Percentiles rank a stretch among this genome's conserved stretches.
Conservation (phyloP, 2,888 invertebrate species). For the Lasioglossum morio region DNA sequence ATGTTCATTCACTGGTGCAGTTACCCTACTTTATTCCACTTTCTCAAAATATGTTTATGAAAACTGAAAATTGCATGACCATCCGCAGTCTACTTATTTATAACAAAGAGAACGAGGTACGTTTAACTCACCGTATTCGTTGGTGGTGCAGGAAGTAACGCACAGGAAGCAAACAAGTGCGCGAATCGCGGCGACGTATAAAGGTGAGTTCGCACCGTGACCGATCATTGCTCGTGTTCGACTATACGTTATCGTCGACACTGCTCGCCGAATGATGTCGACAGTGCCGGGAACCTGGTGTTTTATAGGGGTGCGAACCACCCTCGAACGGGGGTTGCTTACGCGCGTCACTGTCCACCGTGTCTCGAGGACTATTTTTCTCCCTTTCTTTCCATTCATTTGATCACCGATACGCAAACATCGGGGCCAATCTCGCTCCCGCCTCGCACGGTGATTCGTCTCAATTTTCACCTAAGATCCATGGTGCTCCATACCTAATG, state of each 20-base stretch:
- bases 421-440: slow-evolving; percentile 72
- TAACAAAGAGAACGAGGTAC: background rate
- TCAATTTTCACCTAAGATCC: slow-evolving; percentile 80
- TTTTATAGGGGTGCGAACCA: slow-evolving; percentile 64
- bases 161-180: slow-evolving; percentile 63
- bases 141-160: slow-evolving; percentile 64
- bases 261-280: slow-evolving; percentile 54
- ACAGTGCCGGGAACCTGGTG: slow-evolving; percentile 23
- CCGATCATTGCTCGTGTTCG: slow-evolving; percentile 56
- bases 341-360: slow-evolving; percentile 7
- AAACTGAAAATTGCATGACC: too few species aligned
- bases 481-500: slow-evolving; percentile 80
- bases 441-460: slow-evolving; percentile 77
- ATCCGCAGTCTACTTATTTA: background rate
- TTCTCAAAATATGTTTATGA: too few species aligned
- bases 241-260: slow-evolving; percentile 37
- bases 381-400: slow-evolving; percentile 34
- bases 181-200: slow-evolving; percentile 43
- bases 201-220: slow-evolving; percentile 25
- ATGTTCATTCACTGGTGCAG: too few species aligned
- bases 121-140: slow-evolving; percentile 75
- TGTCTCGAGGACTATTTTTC: slow-evolving; percentile 34
- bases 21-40: too few species aligned
- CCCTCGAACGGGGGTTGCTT: slow-evolving; percentile 28
- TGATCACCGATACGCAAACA: slow-evolving; percentile 21